Base-by-base conservation (phyloP, 2,888 invertebrate genomes). In the Pristionchus mayeri region DNA sequence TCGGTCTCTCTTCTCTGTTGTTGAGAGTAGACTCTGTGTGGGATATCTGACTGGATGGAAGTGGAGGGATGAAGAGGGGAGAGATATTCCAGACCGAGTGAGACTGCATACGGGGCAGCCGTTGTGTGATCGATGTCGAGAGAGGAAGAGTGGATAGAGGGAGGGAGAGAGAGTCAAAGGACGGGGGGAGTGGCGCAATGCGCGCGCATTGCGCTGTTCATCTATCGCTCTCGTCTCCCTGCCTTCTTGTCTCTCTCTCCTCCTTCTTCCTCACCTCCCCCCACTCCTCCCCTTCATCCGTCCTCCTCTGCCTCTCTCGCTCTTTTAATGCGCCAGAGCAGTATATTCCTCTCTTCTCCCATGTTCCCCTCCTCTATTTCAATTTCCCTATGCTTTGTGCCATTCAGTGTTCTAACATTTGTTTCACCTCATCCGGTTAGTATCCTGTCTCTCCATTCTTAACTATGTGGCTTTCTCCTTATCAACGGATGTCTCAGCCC, bases 141-240 rank as follows among this genome's bases (percentile, higher is more conserved):
- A 82, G 82, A 82, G 63, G 27, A 27, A 21, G 63, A 24, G 21
- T 30, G 82, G 37, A 48, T 27, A 48, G 44, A 60, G 18, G 81
- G 44, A 63, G 27, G 48, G 63, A 40, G 63, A 57, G 63, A 82
- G n/a, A n/a, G n/a, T n/a, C 16, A 60, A 34, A 37, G 16, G 37
- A 54, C 21, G 21, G 80, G 60, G 44, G 60, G 60, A 63, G 80
- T 48, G 81, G 60, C 81, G 81, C 81, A 81, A 27, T 81, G 60
- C 81, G 81, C 81, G 81, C 81, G 81, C 81, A 81, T 34, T 81
- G 81, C 81, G 81, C 79, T 60, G 40, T 81, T 79, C 79, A 54
- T 52, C 57, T 60, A 48, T 60, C 50, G 9, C 71, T 71, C 83
- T 67, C 83, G 34, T 40, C 54, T 52, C 67, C 50, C 83, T 40